phyloP scores from a whole-genome alignment of 2,888 invertebrate species.

The Chymomyza caudatula region DNA sequence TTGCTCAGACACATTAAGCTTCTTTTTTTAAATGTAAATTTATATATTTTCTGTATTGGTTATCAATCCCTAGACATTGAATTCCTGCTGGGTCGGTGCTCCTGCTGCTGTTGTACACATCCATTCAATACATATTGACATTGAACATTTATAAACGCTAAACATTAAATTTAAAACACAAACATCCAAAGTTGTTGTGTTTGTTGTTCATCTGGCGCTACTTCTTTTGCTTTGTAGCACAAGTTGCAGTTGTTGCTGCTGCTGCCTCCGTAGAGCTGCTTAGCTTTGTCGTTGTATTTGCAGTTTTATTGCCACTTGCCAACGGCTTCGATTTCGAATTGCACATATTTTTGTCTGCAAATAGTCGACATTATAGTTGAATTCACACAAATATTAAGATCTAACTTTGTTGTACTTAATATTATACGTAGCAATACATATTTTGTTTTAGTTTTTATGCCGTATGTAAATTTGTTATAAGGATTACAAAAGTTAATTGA shows the following conservation, averaged over 20 bases:
- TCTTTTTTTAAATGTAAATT: neutral
- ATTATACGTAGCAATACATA: no score
- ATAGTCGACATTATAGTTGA: neutral
- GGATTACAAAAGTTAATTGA: no score
- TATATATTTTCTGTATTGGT: constrained; percentile 8
- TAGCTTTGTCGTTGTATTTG: constrained; percentile 51
- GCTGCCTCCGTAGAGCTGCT: constrained; percentile 33
- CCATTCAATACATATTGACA: constrained; percentile 19
- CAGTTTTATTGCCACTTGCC: constrained; percentile 31
- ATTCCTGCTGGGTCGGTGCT: neutral
- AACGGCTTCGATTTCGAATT: constrained; percentile 19
- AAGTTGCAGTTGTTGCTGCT: constrained; percentile 23
- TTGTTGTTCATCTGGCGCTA: constrained; percentile 43
- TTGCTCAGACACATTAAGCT: neutral
- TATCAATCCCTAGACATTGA: neutral
- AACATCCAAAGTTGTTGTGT: constrained; percentile 35
- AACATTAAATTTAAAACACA: constrained; percentile 58
- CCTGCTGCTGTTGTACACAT: neutral
- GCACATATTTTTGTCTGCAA: constrained; percentile 15
- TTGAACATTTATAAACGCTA: constrained; percentile 40
- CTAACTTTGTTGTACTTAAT: no score
- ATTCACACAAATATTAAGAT: no score
- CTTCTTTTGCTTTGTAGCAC: constrained; percentile 54
- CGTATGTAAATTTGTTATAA: no score
- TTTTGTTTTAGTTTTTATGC: no score